Conservation (phyloP, 1,140 invertebrate genomes). For the Zaprionus taronus region DNA sequence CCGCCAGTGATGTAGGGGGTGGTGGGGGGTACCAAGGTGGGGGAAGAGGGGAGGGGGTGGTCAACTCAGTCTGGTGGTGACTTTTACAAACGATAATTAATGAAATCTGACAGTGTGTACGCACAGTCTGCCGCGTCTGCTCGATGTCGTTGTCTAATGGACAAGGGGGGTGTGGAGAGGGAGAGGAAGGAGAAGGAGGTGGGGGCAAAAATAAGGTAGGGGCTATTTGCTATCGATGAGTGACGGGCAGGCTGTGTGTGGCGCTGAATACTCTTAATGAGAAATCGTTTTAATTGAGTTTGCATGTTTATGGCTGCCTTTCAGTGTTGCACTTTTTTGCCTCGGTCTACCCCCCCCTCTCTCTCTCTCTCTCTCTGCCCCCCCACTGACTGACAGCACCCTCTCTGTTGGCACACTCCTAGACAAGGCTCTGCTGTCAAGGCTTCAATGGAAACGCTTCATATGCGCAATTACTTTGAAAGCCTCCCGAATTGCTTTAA, state of each 20-base stretch:
- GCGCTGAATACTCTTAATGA: constrained; percentile 80
- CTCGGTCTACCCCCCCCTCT: no score
- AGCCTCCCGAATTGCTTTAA: constrained; percentile 27
- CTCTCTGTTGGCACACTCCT: no score
- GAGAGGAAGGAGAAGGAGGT: background rate
- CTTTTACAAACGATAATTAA: constrained; percentile 82
- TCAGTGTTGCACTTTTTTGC: constrained; percentile 42
- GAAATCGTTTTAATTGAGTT: constrained; percentile 84
- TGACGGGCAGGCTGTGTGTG: constrained; percentile 40
- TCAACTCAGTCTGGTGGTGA: constrained; percentile 58
- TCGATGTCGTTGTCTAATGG: constrained; percentile 15
- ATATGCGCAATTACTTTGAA: constrained; percentile 56
- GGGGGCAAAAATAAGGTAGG: background rate
- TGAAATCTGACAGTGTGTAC: constrained; percentile 75
- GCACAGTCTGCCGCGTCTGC: constrained; percentile 12
- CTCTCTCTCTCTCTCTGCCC: background rate
- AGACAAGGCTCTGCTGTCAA: background rate
- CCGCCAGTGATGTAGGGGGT: background rate
- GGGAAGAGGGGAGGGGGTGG: background rate
- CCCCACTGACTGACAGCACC: no score
- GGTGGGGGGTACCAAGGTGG: background rate
- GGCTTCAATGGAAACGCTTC: constrained; percentile 8
- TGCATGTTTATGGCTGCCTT: constrained; percentile 84
- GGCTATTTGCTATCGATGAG: constrained; percentile 57
- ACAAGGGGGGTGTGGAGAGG: background rate